Conservation (phyloP, 2,888 invertebrate species). For the Aphodius sticticus region DNA sequence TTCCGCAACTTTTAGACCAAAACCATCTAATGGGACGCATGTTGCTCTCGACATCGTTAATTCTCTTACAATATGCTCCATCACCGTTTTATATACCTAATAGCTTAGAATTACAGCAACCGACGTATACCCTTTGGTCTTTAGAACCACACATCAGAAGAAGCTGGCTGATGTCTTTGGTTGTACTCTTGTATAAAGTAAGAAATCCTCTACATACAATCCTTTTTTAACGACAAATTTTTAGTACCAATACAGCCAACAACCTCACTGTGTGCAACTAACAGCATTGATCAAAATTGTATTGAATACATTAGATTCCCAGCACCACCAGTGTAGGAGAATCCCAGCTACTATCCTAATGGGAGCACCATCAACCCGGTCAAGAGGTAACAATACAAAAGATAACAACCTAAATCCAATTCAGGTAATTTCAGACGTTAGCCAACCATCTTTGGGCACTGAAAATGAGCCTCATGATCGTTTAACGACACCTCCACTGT, state of each 20-base stretch:
- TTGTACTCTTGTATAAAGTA: constrained; percentile 96
- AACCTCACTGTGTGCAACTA: constrained; percentile 74
- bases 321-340: constrained; percentile 89
- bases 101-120: constrained; percentile 67
- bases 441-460: constrained; percentile 78
- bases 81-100: constrained; percentile 71
- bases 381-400: constrained; percentile 64
- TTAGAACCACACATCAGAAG: constrained; percentile 87
- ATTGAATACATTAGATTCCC: constrained; percentile 89
- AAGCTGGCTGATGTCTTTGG: constrained; percentile 92
- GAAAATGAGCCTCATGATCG: constrained; percentile 68
- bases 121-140: constrained; percentile 86
- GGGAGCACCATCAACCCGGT: constrained; percentile 72
- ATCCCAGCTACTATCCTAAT: constrained; percentile 82
- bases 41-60: constrained; percentile 85
- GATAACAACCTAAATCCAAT: neutral
- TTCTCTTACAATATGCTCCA: constrained; percentile 83
- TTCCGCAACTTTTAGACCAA: constrained; percentile 94
- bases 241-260: constrained; percentile 80
- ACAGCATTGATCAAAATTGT: constrained; percentile 87
- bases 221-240: neutral
- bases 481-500: constrained; percentile 65
- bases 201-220: constrained; percentile 20
- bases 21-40: constrained; percentile 94
- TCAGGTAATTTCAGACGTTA: constrained; percentile 66